phyloP scores from a whole-genome alignment of 23 tunicate genomes.

The Phallusia fumigata region DNA sequence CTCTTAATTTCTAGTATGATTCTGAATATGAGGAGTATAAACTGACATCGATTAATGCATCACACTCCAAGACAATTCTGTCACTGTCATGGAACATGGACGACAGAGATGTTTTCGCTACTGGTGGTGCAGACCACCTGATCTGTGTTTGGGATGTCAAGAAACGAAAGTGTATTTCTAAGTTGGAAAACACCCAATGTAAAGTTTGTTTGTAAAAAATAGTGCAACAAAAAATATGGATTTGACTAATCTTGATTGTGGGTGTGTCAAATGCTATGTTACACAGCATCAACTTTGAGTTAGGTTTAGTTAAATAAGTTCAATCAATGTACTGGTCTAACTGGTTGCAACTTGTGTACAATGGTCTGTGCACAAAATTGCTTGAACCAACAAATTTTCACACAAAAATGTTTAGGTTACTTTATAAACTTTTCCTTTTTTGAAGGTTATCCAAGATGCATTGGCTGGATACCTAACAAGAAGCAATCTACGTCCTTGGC shows the following conservation, averaged over 20 bases:
- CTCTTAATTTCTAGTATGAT: constrained; percentile 32
- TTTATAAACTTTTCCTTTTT: background rate
- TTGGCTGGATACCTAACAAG: constrained; percentile 72
- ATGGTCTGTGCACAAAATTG: too few species aligned
- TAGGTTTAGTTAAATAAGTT: background rate
- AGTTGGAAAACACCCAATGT: constrained; percentile 35
- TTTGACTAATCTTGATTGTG: too few species aligned
- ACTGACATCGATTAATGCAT: constrained; percentile 77
- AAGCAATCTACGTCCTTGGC: constrained; percentile 21
- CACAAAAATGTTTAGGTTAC: too few species aligned
- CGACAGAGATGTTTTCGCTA: constrained; percentile 37
- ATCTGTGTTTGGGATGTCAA: constrained; percentile 70
- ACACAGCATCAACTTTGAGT: background rate
- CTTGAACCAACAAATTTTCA: too few species aligned
- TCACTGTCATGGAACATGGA: constrained; percentile 65
- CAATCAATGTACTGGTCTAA: background rate
- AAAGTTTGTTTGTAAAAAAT: too few species aligned
- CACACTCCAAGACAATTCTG: constrained; percentile 74
- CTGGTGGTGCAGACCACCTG: constrained; percentile 60
- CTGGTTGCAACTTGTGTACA: too few species aligned
- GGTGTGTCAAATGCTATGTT: background rate
- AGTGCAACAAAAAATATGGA: too few species aligned
- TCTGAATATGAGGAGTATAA: constrained; percentile 54
- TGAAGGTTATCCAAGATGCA: constrained; percentile 51
- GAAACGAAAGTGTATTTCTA: constrained; percentile 35